Conservation (phyloP, 2,113 vertebrate species). For the Podiceps cristatus region DNA sequence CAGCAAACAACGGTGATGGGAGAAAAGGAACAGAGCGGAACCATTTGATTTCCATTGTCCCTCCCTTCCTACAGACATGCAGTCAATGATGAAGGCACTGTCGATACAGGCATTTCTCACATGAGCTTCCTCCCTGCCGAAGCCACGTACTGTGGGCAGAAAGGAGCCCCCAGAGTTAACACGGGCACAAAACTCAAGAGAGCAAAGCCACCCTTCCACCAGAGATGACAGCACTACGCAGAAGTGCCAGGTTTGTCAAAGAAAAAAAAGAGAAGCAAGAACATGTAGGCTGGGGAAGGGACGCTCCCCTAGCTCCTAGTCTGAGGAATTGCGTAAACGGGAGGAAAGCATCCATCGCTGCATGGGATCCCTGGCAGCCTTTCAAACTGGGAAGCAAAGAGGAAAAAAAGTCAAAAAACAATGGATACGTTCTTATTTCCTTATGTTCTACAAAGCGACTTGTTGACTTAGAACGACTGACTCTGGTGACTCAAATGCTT, state of each 20-base stretch:
- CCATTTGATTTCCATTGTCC: neutral
- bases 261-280: neutral
- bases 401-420: neutral
- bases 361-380: slow-evolving; percentile 18
- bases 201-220: neutral
- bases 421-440: neutral
- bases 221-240: neutral
- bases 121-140: neutral
- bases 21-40: neutral
- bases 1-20: neutral
- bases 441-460: neutral
- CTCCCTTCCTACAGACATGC: neutral
- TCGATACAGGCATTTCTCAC: neutral
- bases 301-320: neutral
- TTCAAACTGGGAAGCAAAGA: neutral
- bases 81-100: neutral
- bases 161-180: neutral
- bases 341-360: neutral
- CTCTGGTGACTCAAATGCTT: neutral
- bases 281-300: neutral
- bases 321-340: neutral
- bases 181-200: neutral
- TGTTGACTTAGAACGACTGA: neutral
- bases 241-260: neutral
- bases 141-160: accelerated